phyloP scores from a whole-genome alignment of 2,113 vertebrate species.

The Petaurus breviceps region DNA sequence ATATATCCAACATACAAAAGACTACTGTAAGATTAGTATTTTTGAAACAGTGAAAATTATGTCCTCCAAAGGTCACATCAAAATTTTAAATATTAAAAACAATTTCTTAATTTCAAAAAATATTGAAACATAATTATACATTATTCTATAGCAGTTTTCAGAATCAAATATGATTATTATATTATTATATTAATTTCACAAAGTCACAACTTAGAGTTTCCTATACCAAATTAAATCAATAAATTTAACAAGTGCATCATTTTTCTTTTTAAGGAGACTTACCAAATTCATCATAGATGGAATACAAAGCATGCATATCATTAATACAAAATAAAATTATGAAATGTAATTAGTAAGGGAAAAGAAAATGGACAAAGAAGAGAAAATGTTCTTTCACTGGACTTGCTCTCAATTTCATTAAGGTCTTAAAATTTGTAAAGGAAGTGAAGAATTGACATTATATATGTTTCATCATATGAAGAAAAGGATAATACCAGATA shows the following conservation, averaged over 20 bases:
- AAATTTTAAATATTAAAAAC: no score
- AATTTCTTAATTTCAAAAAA: no score
- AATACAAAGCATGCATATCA: conserved; percentile 72
- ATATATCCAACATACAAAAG: no score
- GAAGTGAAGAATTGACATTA: conserved; percentile 31
- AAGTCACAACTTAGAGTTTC: neutral
- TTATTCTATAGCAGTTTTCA: no score
- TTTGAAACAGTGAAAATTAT: no score
- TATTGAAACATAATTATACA: no score
- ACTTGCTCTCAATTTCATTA: conserved; percentile 32
- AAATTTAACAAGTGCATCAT: conserved; percentile 53
- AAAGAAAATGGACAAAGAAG: conserved; percentile 16
- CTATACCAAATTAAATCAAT: conserved; percentile 39
- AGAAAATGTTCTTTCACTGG: neutral
- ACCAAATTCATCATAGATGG: conserved; percentile 61
- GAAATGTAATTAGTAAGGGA: conserved; percentile 48
- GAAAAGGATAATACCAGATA: neutral
- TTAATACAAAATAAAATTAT: conserved; percentile 55
- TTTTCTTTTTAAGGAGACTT: conserved; percentile 61
- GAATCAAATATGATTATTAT: neutral
- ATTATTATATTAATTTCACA: conserved; percentile 22
- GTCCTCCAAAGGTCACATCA: no score
- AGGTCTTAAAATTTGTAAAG: conserved; percentile 13
- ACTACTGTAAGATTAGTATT: no score
- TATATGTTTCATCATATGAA: conserved; percentile 7